Evolutionary conservation across 2,797 vertebrate genomes (phyloP), one percentile per base, ranked within the genome.

Genomic region (Coregonus sp.): DNA sequence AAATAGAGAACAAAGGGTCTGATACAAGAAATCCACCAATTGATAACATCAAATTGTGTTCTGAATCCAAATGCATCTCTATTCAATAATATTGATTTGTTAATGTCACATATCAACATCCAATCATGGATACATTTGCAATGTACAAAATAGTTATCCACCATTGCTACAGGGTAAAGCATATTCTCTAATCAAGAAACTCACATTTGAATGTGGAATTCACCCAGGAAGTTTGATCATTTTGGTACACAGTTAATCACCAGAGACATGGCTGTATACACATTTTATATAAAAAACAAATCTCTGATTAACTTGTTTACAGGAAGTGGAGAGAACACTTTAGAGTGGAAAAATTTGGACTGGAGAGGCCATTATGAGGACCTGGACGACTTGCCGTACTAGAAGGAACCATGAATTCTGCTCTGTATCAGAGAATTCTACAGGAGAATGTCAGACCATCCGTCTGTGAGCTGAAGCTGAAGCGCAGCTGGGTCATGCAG

Each of bases 321-420:
- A 83, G 80, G 85, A 83, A 79, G 56, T 11, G 9, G 18, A 33
- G 25, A 71, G 83, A 79, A 80, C 73, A 56, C n/a, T 75, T 63
- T 2, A 6, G 51, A 47, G 75, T 31, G 29, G 50, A 74, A 70
- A 78, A 69, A 70, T 75, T 83, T 69, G 65, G 52, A 66, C 66
- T 16, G 14, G 6, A 18, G 11, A 59, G 56, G 79, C 25, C 20
- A 54, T 83, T 74, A 70, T 70, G 71, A 52, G 50, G 25, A 25
- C 25, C 25, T 25, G 25, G 25, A 25, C 25, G 25, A 25, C 25
- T 25, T 25, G 25, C 25, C 25, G 25, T 25, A 25, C 25, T 25
- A 25, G 25, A 25, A 25, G 25, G 25, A 25, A 25, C 25, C 25
- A 25, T 25, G 25, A 25, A 25, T 25, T 25, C 25, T 25, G 25